Conservation (phyloP, 2,888 invertebrate species). For the Drosophila limbata region DNA sequence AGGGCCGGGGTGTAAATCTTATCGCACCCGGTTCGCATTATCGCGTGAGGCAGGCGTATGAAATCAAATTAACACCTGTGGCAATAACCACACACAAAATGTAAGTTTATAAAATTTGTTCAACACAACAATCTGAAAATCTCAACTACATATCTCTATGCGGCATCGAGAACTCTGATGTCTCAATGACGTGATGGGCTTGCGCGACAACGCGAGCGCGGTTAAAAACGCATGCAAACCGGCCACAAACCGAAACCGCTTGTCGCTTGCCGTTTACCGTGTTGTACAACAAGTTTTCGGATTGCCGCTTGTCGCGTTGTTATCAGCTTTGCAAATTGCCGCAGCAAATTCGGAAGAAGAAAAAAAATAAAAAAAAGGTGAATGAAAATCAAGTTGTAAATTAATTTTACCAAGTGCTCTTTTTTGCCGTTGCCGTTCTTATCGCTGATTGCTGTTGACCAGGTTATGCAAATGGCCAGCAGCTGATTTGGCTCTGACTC, state of each 20-base stretch:
- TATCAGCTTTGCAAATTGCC: constrained; percentile 59
- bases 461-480: constrained; percentile 66
- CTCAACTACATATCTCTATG: constrained; percentile 49
- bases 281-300: constrained; percentile 46
- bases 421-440: constrained; percentile 26
- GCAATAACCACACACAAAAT: constrained; percentile 29
- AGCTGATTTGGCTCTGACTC: constrained; percentile 52
- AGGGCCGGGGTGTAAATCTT: constrained; percentile 54
- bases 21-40: constrained; percentile 64
- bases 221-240: constrained; percentile 54
- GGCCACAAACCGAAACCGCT: constrained; percentile 35
- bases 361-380: constrained; percentile 23
- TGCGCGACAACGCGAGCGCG: constrained; percentile 48
- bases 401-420: constrained; percentile 55
- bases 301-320: constrained; percentile 45
- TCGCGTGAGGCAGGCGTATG: constrained; percentile 51
- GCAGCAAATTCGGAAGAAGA: constrained; percentile 19
- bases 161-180: constrained; percentile 62
- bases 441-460: constrained; percentile 25
- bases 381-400: constrained; percentile 71
- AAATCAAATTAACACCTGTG: constrained; percentile 78
- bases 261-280: constrained; percentile 4
- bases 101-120: constrained; percentile 21
- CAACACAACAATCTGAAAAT: constrained; percentile 12
- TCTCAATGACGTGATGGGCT: constrained; percentile 57